phyloP scores from a whole-genome alignment of 2,113 vertebrate species.

The Canis aureus region DNA sequence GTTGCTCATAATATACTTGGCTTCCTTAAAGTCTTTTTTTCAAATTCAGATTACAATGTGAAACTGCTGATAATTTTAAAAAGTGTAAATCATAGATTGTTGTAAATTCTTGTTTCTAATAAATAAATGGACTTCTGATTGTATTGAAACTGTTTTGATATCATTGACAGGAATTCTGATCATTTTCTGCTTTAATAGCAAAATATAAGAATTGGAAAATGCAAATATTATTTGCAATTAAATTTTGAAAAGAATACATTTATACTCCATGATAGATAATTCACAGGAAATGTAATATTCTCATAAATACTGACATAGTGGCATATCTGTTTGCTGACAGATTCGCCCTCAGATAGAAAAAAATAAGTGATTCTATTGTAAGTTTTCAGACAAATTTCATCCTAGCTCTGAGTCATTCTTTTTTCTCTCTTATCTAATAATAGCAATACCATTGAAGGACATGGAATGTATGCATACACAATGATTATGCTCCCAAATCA shows the following conservation, averaged over 20 bases:
- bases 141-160: not conserved
- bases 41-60: not conserved
- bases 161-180: not conserved
- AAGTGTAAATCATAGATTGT: slow-evolving; percentile 26
- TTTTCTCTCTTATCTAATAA: not conserved
- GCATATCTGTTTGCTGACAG: slow-evolving; percentile 52
- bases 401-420: not conserved
- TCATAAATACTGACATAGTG: not conserved
- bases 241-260: slow-evolving; percentile 65
- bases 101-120: slow-evolving; percentile 41
- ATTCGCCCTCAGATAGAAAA: not conserved
- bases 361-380: not conserved
- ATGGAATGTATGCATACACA: not conserved
- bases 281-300: not conserved
- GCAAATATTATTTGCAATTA: slow-evolving; percentile 66
- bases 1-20: slow-evolving; percentile 5
- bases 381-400: slow-evolving; percentile 42
- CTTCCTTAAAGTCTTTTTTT: slow-evolving; percentile 50
- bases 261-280: slow-evolving; percentile 43
- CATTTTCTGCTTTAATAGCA: slow-evolving; percentile 11
- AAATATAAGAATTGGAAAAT: slow-evolving; percentile 54
- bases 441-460: not conserved
- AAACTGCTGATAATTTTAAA: not conserved
- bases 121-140: slow-evolving; percentile 58
- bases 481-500: not conserved